These are phyloP conservation scores for Poeciliopsis infans DNA, from an alignment of 2,797 vertebrate species.

Conservation along the genomic window DNA sequence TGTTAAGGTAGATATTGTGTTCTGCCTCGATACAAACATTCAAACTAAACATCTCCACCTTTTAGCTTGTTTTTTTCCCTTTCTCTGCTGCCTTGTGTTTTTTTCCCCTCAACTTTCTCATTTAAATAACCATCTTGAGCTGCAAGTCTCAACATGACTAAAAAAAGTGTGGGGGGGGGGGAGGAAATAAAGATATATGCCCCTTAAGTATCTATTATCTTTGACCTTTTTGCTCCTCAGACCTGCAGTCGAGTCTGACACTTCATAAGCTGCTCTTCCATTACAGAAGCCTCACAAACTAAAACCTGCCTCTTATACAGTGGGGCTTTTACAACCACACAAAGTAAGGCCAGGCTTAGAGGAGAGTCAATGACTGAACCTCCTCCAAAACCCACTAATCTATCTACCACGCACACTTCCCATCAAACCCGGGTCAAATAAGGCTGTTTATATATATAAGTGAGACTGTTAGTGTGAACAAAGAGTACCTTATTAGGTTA, in stretches of 20 bases:
- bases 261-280: conserved; percentile 24
- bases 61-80: background rate
- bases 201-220: conserved; percentile 51
- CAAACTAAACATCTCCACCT: background rate
- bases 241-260: conserved; percentile 44
- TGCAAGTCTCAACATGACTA: background rate
- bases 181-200: background rate
- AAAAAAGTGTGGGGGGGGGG: background rate
- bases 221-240: conserved; percentile 54
- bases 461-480: conserved; percentile 48
- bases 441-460: conserved; percentile 65
- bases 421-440: conserved; percentile 65
- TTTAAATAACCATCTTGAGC: background rate
- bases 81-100: background rate
- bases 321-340: conserved; percentile 10
- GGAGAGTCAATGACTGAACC: conserved; percentile 54
- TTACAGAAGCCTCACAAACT: conserved; percentile 37
- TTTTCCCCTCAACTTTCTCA: background rate
- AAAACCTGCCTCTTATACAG: conserved; percentile 17
- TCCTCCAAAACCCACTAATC: conserved; percentile 70
- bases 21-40: background rate
- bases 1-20: background rate
- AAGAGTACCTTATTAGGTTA: conserved; percentile 57
- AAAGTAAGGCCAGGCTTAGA: conserved; percentile 55
- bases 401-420: conserved; percentile 54